Evolutionary conservation across 2,888 invertebrate genomes (phyloP).

Genomic region (Dynastes maya): DNA sequence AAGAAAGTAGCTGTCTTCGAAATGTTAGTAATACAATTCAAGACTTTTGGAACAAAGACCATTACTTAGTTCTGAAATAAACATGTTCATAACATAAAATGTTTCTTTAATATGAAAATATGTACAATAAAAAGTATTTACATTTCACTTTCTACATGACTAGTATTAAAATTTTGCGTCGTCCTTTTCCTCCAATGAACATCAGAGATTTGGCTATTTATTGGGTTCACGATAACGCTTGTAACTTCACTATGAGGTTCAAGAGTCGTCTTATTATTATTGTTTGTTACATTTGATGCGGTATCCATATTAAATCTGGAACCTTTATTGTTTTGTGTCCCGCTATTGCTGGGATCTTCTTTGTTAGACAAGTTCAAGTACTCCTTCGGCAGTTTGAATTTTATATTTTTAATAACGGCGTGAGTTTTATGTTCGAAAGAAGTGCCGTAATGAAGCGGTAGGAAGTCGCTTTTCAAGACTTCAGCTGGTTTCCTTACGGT

Average conservation of each 20-base stretch:
- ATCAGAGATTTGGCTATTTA: constrained; percentile 58
- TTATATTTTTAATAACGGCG: constrained; percentile 69
- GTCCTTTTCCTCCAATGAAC: constrained; percentile 72
- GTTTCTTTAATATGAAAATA: constrained; percentile 41
- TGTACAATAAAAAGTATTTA: constrained; percentile 42
- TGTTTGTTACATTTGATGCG: not conserved
- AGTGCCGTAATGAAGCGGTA: constrained; percentile 65
- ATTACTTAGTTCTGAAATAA: not conserved
- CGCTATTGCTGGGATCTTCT: not conserved
- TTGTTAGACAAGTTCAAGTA: constrained; percentile 63
- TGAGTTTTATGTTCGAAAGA: constrained; percentile 67
- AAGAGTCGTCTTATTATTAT: constrained; percentile 55
- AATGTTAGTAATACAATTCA: too few species aligned
- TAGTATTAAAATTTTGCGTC: constrained; percentile 63
- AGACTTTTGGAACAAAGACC: too few species aligned
- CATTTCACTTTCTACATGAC: constrained; percentile 38
- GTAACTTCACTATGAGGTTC: constrained; percentile 55
- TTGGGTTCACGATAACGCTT: constrained; percentile 64
- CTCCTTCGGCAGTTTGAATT: constrained; percentile 69
- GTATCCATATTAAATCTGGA: constrained; percentile 5
- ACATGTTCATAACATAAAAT: constrained; percentile 11
- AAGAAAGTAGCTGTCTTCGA: too few species aligned
- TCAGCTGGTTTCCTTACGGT: constrained; percentile 60
- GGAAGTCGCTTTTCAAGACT: constrained; percentile 40
- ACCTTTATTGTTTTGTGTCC: constrained; percentile 9